These are phyloP conservation scores for Panzeria rudis DNA, from an alignment of 2,888 invertebrate genomes.

Conservation along the genomic window DNA sequence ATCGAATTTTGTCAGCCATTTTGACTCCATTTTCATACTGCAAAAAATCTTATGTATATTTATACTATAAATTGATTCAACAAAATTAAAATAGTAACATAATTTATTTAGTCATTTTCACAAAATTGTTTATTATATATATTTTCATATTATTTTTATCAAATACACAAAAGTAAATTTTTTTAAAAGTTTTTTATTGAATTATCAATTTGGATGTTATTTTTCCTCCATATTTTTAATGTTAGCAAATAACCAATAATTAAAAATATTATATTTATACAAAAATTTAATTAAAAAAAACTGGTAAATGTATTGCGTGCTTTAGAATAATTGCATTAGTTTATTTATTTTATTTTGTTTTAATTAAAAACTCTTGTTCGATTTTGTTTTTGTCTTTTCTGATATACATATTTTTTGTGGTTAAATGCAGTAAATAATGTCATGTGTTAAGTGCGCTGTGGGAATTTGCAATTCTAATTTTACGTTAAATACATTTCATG, in stretches of 20 bases:
- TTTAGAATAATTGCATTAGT: slow-evolving; percentile 63
- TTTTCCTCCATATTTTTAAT: slow-evolving; percentile 20
- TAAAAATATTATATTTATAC: slow-evolving; percentile 30
- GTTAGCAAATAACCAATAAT: slow-evolving; percentile 53
- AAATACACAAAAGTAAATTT: background rate
- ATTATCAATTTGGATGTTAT: slow-evolving; percentile 31
- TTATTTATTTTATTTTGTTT: slow-evolving; percentile 60
- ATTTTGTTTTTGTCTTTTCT: slow-evolving; percentile 23
- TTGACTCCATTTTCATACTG: too few species aligned
- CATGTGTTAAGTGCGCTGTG: slow-evolving; percentile 24
- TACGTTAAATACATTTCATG: background rate
- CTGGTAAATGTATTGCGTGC: slow-evolving; percentile 50
- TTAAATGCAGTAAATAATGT: slow-evolving; percentile 41
- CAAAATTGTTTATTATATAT: too few species aligned
- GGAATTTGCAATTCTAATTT: slow-evolving; percentile 4
- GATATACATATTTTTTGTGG: background rate
- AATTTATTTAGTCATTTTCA: too few species aligned
- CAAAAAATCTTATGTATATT: too few species aligned
- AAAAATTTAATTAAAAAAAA: background rate
- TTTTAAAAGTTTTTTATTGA: background rate
- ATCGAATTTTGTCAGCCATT: too few species aligned
- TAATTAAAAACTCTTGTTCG: slow-evolving; percentile 66
- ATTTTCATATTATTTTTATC: background rate
- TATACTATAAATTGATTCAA: too few species aligned
- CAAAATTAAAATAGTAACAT: too few species aligned